phyloP scores from a whole-genome alignment of 2,113 vertebrate species.

The Callopanchax toddi region DNA sequence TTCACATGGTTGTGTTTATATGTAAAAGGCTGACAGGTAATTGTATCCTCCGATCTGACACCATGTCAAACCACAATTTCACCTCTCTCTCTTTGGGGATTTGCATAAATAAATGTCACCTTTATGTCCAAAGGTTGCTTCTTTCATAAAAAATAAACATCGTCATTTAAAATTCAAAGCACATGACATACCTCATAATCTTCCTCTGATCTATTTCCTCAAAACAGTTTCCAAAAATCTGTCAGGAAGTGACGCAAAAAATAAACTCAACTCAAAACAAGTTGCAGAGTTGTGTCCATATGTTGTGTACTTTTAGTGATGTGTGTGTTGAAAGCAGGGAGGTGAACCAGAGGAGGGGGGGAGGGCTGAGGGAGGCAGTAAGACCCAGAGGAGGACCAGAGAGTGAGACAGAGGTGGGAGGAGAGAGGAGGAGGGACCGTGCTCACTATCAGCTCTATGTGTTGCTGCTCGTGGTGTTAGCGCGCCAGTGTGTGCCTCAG shows the following conservation, averaged over 20 bases:
- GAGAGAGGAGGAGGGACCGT: conserved; percentile 62
- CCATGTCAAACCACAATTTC: background rate
- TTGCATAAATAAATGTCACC: background rate
- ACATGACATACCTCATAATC: too few relatives aligned
- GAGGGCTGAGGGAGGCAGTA: conserved; percentile 56
- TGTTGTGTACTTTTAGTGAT: background rate
- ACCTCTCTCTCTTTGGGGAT: background rate
- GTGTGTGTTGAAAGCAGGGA: conserved; percentile 15
- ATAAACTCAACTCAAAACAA: background rate
- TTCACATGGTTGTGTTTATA: background rate
- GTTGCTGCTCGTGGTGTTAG: conserved; percentile 50
- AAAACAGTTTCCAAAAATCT: too few relatives aligned
- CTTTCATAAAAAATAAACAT: background rate
- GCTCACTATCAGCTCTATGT: conserved; percentile 56
- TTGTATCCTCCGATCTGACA: background rate
- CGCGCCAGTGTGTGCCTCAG: conserved; percentile 66
- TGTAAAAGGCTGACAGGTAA: background rate
- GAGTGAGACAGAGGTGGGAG: conserved; percentile 46
- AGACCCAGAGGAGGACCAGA: conserved; percentile 71
- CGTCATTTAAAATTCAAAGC: background rate
- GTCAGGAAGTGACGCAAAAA: too few relatives aligned
- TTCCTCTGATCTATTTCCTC: too few relatives aligned
- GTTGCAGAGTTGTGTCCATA: background rate
- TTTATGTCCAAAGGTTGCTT: background rate
- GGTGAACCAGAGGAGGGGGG: conserved; percentile 14